These are phyloP conservation scores for Eospalax fontanierii DNA, from an alignment of 2,797 vertebrate species.

Conservation along the genomic window DNA sequence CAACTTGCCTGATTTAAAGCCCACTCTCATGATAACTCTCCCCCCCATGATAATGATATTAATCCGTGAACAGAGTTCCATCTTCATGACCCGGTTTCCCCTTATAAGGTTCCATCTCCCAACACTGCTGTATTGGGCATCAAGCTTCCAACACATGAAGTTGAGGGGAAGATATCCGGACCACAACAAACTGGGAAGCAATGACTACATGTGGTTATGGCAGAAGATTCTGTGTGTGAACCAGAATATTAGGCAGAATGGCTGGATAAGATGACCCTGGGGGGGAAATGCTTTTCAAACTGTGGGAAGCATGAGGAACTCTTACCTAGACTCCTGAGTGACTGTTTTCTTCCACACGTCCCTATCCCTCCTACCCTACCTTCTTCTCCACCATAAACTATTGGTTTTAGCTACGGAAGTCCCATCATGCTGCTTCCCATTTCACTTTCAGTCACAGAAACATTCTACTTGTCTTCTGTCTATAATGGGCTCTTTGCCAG, in stretches of 20 bases:
- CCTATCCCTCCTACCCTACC: neutral
- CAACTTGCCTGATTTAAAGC: no score
- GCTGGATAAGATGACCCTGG: neutral
- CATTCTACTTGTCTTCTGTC: neutral
- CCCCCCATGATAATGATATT: neutral
- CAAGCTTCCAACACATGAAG: neutral
- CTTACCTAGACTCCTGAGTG: constrained; percentile 6
- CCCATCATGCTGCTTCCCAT: neutral
- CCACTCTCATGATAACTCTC: neutral
- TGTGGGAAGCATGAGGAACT: neutral
- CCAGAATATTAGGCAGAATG: neutral
- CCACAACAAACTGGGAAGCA: neutral
- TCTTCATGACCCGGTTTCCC: neutral
- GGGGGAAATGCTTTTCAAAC: neutral
- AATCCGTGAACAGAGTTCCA: neutral
- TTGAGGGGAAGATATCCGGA: neutral
- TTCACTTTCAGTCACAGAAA: neutral
- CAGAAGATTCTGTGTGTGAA: neutral
- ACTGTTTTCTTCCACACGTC: no score
- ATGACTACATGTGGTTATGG: neutral
- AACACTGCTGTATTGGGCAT: neutral
- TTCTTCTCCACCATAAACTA: neutral
- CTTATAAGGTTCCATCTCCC: neutral
- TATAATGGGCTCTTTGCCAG: neutral
- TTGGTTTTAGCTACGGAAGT: neutral